Base-by-base conservation (phyloP, 2,888 invertebrate genomes). In the Noctua janthina region DNA sequence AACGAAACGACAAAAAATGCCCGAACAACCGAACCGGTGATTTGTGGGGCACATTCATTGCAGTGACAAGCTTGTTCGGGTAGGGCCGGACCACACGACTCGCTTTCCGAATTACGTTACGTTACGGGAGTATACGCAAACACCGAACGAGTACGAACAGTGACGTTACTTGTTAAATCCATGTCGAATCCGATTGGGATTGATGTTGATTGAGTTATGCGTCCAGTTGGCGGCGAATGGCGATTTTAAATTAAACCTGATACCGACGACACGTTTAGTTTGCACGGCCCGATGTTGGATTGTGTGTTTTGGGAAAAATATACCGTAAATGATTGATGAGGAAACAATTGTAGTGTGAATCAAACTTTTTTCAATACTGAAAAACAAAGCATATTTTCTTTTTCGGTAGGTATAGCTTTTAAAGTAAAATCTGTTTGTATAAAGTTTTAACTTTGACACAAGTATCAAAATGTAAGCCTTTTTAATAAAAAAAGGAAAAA, bases 41-140 rank as follows among this genome's bases (percentile, higher is more conserved):
- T 96, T 96, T 96, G 96, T 96, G 95, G 95, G 90, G 89, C 92
- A 93, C 96, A 96, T 96, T 94, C 95, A 94, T 96, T 95, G 96
- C 95, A 96, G 95, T 95, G 96, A 96, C 96, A 96, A 94, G 94
- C 94, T 94, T 94, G 95, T 94, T 93, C 93, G 92, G 91, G 90
- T 91, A 92, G 90, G 88, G 89, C 84, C 89, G 93, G 89, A 88
- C 90, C 93, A 94, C 94, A 95, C 94, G 90, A 92, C 91, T 91
- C 92, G 94, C 90, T 93, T 93, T 92, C 90, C 88, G 90, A 92
- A 93, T 92, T 92, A 91, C 91, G 90, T 91, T 92, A 92, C 90
- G 86, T 82, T 88, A 89, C 83, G 84, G 82, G 88, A 89, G 89
- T 90, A 90, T 91, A 92, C 90, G 90, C 92, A 92, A 92, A 93